phyloP scores from a whole-genome alignment of 2,888 invertebrate species.

The Tortricodes alternella region DNA sequence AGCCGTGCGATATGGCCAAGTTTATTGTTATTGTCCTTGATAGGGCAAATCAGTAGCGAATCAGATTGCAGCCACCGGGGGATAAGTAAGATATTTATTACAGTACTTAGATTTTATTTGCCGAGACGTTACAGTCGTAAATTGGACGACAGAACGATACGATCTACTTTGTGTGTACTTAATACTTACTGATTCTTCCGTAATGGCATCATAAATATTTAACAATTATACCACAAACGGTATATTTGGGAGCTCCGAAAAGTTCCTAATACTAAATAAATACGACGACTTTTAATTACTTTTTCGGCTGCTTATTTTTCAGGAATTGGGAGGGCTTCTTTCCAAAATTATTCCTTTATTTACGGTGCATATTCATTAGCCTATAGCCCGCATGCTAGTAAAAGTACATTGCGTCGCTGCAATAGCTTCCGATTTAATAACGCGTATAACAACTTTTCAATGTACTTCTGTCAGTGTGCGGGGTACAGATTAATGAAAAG shows the following conservation, averaged over 20 bases:
- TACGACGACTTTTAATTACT: neutral
- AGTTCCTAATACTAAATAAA: conserved; percentile 8
- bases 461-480: no score
- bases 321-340: no score
- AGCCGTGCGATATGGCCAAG: conserved; percentile 37
- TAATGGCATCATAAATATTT: conserved; percentile 12
- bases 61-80: conserved; percentile 38
- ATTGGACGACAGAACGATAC: neutral
- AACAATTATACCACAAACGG: conserved; percentile 5
- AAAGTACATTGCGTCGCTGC: no score
- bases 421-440: no score
- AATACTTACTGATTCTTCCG: conserved; percentile 8
- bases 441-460: no score
- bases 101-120: conserved; percentile 25
- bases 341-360: no score
- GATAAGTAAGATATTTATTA: conserved; percentile 34
- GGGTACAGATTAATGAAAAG: no score
- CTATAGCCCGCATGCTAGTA: no score
- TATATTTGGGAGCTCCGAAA: conserved; percentile 1
- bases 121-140: conserved; percentile 14
- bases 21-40: conserved; percentile 52
- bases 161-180: conserved; percentile 26
- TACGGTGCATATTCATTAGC: no score
- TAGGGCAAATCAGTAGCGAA: conserved; percentile 39
- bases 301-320: neutral